Evolutionary conservation across 92 coral and sea anemone species (phyloP), one percentile per base, ranked within the genome.

Genomic region (Heteractis magnifica): DNA sequence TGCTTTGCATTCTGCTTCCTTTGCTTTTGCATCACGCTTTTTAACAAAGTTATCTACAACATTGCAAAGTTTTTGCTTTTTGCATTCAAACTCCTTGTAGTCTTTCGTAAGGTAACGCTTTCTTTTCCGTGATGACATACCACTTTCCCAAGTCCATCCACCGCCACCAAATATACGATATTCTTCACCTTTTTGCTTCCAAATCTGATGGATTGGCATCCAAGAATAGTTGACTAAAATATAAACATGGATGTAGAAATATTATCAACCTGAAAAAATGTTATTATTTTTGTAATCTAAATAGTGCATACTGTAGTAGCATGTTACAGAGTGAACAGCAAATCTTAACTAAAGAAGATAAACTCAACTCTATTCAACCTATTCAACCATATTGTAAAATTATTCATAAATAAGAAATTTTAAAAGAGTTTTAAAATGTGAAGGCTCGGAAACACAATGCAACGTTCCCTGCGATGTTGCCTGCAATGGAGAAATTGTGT

Each of bases 151-250:
- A 52, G 90, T 92, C 99, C 99, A 97, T 55, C 99, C 99, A 52
- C 99, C 98, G 10, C 98, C 98, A 49, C 95, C 98, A 84, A 94
- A 97, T 79, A 97, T 87, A 51, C 99, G 90, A 87, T 97, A 97
- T 83, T 97, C 99, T 76, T 97, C 99, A 52, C 99, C 99, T 55
- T 90, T 94, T 83, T 97, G 99, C 71, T 97, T 97, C 99, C 99
- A 97, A 18, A 97, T 90, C 79, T 94, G 98, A 81, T 97, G 99
- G 86, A 90, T 93, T 11, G 98, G 98, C 19, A 89, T 80, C 99
- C 99, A 97, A 15, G 98, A 94, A 81, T 97, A 97, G 92, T 97
- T 94, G 7, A 94, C 98, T 77, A 48, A 78, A 11, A 52, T 10
- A 86, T 44, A 49, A 77, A 79, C n/a, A n/a, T 4, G 6, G 49